Evolutionary conservation across 2,888 invertebrate species (phyloP).

Genomic region (Apoderus coryli): DNA sequence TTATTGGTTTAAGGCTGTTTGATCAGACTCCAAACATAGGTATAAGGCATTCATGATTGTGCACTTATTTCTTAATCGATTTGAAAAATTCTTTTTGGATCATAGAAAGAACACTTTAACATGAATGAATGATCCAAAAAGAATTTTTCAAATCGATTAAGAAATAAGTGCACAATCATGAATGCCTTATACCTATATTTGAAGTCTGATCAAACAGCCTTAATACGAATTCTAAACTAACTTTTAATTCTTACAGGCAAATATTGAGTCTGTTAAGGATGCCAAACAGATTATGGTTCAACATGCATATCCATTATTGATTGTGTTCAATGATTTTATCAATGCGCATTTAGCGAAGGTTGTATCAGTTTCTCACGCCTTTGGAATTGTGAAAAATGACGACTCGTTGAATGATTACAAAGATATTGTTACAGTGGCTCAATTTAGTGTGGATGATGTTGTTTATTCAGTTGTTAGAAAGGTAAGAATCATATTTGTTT

Average conservation of each 20-base stretch:
- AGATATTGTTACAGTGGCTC: constrained; percentile 22
- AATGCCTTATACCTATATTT: no score
- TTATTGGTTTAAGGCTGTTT: background rate
- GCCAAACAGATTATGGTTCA: constrained; percentile 24
- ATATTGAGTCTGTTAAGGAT: constrained; percentile 23
- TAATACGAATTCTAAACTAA: no score
- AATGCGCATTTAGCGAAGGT: constrained; percentile 24
- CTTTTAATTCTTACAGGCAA: constrained; percentile 21
- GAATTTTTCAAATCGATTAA: no score
- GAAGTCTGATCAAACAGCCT: no score
- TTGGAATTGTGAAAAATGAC: constrained; percentile 23
- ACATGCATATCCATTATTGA: constrained; percentile 25
- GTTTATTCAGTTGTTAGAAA: constrained; percentile 26
- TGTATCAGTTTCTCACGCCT: constrained; percentile 23
- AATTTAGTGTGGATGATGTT: constrained; percentile 20
- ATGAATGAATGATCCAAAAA: no score
- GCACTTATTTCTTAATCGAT: no score
- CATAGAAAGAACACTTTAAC: no score
- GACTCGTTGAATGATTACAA: constrained; percentile 19
- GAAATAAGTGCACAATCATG: no score
- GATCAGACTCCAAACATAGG: no score
- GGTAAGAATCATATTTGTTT: no score
- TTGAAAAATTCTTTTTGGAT: no score
- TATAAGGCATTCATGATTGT: no score
- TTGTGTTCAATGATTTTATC: constrained; percentile 24